phyloP scores from a whole-genome alignment of 2,888 invertebrate genomes.

The Megamerina dolium region DNA sequence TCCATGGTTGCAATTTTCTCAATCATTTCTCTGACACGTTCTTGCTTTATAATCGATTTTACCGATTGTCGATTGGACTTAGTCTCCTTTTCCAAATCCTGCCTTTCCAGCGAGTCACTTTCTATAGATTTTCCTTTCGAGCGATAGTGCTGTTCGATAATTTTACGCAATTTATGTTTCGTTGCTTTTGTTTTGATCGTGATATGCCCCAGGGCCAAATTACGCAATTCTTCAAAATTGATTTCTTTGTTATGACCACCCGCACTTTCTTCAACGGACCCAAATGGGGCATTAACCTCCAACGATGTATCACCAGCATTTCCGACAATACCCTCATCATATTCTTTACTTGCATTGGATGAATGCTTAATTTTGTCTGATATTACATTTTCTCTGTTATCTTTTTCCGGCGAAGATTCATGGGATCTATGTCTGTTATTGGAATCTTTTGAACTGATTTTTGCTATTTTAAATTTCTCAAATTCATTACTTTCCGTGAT shows the following conservation, averaged over 20 bases:
- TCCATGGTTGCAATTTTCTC: constrained; percentile 51
- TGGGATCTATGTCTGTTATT: too few relatives aligned
- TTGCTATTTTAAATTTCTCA: not conserved
- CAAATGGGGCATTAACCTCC: not conserved
- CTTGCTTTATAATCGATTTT: constrained; percentile 44
- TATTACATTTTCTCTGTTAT: constrained; percentile 30
- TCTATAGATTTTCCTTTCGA: constrained; percentile 42
- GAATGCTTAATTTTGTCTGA: constrained; percentile 31
- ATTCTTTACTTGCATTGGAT: constrained; percentile 25
- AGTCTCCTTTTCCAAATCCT: constrained; percentile 19
- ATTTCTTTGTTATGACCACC: constrained; percentile 35
- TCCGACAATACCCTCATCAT: not conserved
- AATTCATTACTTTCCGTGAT: constrained; percentile 9
- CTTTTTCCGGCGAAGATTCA: too few relatives aligned
- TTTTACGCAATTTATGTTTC: constrained; percentile 41
- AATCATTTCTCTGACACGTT: constrained; percentile 49
- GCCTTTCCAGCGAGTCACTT: constrained; percentile 30
- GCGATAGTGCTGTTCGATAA: constrained; percentile 42
- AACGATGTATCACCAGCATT: constrained; percentile 3
- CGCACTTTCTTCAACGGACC: not conserved
- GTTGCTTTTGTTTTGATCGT: constrained; percentile 36
- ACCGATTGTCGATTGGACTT: constrained; percentile 26
- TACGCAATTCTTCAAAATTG: constrained; percentile 41
- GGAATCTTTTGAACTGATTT: not conserved
- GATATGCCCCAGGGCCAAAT: constrained; percentile 39